A percentile compares a stretch with the other conserved stretches of the same genome.
These are phyloP conservation scores for Stichopus chloronotus DNA, from an alignment of 35 echinoderm and acorn worm species.

Conservation along the genomic window DNA sequence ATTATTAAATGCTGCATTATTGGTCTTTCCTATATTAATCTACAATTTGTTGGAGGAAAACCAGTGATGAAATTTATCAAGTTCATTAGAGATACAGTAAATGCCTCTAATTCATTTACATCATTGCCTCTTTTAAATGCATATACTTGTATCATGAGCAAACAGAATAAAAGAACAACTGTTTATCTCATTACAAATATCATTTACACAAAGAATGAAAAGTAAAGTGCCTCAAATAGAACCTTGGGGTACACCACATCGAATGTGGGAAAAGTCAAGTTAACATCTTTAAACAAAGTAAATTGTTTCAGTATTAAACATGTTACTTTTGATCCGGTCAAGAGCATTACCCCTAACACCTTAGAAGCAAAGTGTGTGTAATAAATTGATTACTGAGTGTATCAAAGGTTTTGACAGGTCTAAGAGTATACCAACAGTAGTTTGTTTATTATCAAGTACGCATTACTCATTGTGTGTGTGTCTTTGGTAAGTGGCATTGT, in stretches of 20 bases:
- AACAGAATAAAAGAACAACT: not conserved
- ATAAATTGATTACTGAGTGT: not conserved
- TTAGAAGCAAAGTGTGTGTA: constrained; percentile 1
- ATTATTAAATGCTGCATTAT: not conserved
- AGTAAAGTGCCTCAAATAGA: not conserved
- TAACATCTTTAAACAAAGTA: constrained; percentile 16
- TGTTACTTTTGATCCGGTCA: not conserved
- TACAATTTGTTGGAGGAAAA: not conserved
- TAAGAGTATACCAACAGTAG: not conserved
- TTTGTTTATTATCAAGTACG: constrained; percentile 2
- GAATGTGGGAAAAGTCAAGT: not conserved
- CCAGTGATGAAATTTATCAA: too few relatives aligned
- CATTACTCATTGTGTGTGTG: not conserved
- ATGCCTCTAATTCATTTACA: constrained; percentile 9
- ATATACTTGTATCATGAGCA: not conserved
- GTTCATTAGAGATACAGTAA: too few relatives aligned
- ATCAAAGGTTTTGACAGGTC: constrained; percentile 3
- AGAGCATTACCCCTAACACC: not conserved
- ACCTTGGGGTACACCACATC: constrained; percentile 10
- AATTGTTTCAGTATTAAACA: not conserved
- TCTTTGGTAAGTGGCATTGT: too few relatives aligned
- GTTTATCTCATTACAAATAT: not conserved
- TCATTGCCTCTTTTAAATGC: not conserved
- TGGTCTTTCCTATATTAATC: not conserved
- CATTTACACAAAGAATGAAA: constrained; percentile 13